Conservation (phyloP, 2,113 vertebrate genomes). For the Carollia perspicillata region DNA sequence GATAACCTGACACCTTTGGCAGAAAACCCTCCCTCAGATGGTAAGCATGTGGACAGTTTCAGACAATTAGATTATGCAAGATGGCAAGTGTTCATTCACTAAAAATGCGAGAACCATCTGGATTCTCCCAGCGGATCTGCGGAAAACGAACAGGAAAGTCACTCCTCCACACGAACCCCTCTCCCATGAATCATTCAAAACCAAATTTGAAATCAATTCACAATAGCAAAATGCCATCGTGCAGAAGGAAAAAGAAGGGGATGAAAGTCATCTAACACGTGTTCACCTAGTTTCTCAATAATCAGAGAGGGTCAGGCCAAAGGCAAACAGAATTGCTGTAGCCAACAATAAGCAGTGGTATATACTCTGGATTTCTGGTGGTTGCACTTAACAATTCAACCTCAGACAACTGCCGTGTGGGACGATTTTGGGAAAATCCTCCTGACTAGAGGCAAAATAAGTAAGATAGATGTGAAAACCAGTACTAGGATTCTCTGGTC, state of each 20-base stretch:
- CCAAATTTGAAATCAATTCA: conserved; percentile 35
- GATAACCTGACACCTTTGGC: conserved; percentile 42
- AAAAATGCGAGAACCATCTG: conserved; percentile 66
- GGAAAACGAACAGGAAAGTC: conserved; percentile 33
- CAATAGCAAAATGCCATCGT: neutral
- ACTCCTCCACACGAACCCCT: conserved; percentile 38
- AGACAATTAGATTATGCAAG: conserved; percentile 39
- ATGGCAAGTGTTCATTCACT: conserved; percentile 29
- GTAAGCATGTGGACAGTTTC: conserved; percentile 16
- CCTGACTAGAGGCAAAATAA: neutral
- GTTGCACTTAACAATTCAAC: neutral
- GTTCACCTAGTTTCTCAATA: neutral
- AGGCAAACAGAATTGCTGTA: neutral
- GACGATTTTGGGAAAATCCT: conserved; percentile 25
- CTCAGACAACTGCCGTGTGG: neutral
- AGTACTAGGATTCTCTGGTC: neutral
- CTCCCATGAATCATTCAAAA: conserved; percentile 44
- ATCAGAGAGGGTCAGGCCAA: neutral
- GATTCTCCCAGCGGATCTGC: conserved; percentile 9
- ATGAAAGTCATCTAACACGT: neutral
- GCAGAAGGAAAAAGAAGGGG: neutral
- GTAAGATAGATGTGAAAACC: neutral
- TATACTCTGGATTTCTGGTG: neutral
- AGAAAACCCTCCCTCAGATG: conserved; percentile 47
- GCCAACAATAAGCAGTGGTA: neutral